A percentile compares a stretch with the other conserved stretches of the same genome.
Evolutionary conservation across 2,113 vertebrate genomes (phyloP).

Genomic region (Sinocyclocheilus maitianheensis): DNA sequence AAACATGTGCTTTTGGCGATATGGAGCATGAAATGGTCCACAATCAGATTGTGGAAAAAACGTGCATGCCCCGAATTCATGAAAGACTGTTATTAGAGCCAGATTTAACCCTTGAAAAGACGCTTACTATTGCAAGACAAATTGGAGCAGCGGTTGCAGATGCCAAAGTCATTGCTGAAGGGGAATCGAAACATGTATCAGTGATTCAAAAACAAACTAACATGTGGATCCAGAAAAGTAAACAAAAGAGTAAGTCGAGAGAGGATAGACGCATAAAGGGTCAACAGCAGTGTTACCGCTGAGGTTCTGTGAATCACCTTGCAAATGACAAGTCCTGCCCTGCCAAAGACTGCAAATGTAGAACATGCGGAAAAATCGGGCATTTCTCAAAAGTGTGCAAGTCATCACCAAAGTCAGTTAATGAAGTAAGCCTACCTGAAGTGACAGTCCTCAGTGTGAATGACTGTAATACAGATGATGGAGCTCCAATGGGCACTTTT

Average conservation of each 20-base stretch:
- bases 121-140: neutral
- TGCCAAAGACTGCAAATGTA: neutral
- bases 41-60: too few species aligned
- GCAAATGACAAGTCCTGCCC: neutral
- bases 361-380: neutral
- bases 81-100: constrained; percentile 26
- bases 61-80: neutral
- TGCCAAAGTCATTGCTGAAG: neutral
- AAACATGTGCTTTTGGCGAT: neutral
- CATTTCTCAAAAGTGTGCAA: neutral
- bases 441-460: neutral
- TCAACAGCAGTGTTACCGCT: neutral
- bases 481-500: neutral
- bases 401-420: neutral
- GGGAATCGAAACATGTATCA: constrained; percentile 18
- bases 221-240: neutral
- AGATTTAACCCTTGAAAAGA: neutral
- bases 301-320: neutral
- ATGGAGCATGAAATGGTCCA: too few species aligned
- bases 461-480: neutral
- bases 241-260: neutral
- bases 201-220: neutral
- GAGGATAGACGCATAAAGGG: neutral
- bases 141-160: constrained; percentile 5
- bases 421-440: neutral